These are phyloP conservation scores for Drosophila stalkeri DNA, from an alignment of 2,888 invertebrate genomes.

Conservation along the genomic window DNA sequence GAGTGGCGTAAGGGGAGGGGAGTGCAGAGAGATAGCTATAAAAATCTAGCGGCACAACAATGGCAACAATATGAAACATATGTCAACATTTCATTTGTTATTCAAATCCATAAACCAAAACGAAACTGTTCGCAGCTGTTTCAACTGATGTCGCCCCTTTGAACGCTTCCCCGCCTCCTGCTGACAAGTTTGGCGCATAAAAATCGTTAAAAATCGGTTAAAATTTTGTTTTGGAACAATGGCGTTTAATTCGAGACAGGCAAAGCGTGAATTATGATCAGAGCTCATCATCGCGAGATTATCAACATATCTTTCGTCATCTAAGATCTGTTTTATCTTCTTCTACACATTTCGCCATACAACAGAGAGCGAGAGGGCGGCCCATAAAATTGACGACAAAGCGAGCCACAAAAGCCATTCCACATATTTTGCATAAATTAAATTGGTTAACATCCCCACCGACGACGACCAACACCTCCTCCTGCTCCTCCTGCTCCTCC, in stretches of 20 bases:
- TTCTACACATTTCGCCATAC: neutral
- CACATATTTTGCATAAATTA: slow-evolving; percentile 76
- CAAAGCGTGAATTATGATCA: slow-evolving; percentile 71
- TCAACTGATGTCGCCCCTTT: slow-evolving; percentile 2
- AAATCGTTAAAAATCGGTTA: slow-evolving; percentile 59
- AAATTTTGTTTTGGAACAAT: slow-evolving; percentile 60
- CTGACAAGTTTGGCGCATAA: slow-evolving; percentile 52
- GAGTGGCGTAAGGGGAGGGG: too few species aligned
- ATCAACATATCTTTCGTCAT: slow-evolving; percentile 38
- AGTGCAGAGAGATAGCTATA: slow-evolving; percentile 2
- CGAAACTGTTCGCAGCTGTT: slow-evolving; percentile 56
- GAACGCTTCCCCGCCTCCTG: neutral
- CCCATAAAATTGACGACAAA: slow-evolving; percentile 54
- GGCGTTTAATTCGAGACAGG: slow-evolving; percentile 67
- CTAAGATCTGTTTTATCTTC: slow-evolving; percentile 25
- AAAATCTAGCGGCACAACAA: slow-evolving; percentile 57
- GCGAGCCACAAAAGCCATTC: slow-evolving; percentile 42
- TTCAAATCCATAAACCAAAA: slow-evolving; percentile 78
- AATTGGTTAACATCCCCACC: neutral
- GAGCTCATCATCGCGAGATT: slow-evolving; percentile 62
- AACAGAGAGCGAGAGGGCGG: slow-evolving; percentile 5
- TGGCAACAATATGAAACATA: slow-evolving; percentile 76
- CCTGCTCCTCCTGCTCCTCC: neutral
- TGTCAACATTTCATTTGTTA: slow-evolving; percentile 83
- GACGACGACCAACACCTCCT: too few species aligned